Evolutionary conservation across 92 coral and sea anemone genomes (phyloP).

Genomic region (Umimayanthus kanabou): DNA sequence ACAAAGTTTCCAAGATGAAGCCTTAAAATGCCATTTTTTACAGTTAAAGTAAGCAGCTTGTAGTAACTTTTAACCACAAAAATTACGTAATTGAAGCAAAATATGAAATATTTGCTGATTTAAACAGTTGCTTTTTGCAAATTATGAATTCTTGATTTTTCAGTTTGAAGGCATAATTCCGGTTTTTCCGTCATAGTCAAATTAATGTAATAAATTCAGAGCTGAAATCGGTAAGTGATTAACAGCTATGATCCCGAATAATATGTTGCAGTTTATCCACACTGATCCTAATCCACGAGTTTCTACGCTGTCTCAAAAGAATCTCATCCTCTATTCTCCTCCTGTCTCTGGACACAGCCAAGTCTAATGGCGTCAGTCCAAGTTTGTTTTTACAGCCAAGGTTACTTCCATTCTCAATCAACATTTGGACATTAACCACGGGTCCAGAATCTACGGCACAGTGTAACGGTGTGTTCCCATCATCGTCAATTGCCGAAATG

Average conservation of each 20-base stretch:
- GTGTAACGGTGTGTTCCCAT: slow-evolving; percentile 19
- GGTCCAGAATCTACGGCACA: slow-evolving; percentile 17
- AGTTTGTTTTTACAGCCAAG: not conserved
- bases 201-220: no score
- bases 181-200: no score
- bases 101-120: no score
- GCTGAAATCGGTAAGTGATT: not conserved
- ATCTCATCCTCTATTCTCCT: slow-evolving; percentile 4
- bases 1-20: no score
- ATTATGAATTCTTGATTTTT: no score
- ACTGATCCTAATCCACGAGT: slow-evolving; percentile 19
- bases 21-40: no score
- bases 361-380: slow-evolving; percentile 16
- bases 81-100: no score
- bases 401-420: slow-evolving; percentile 10
- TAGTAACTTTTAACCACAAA: no score
- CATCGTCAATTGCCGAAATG: not conserved
- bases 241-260: slow-evolving; percentile 4
- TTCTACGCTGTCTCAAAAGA: not conserved
- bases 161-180: no score
- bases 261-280: not conserved
- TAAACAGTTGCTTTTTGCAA: no score
- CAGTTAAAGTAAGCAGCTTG: no score
- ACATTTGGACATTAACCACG: not conserved
- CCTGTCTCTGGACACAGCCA: slow-evolving; percentile 15